These are phyloP conservation scores for Tipula helvola DNA, from an alignment of 2,888 invertebrate genomes.

Conservation along the genomic window DNA sequence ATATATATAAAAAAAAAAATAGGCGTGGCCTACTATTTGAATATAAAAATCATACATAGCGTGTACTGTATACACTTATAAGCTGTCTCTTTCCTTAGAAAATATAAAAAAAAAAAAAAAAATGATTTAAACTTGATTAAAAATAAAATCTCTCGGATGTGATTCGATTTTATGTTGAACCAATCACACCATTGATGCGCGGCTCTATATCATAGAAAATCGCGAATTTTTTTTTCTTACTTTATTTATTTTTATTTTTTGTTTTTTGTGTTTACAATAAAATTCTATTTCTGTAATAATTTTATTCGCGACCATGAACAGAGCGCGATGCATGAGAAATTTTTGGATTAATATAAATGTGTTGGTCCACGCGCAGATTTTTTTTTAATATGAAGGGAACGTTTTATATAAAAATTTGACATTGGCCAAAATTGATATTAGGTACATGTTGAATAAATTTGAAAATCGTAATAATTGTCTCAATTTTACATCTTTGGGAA, in stretches of 20 bases:
- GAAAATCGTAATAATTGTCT: too few species aligned
- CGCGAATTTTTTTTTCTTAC: not conserved
- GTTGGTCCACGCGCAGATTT: too few species aligned
- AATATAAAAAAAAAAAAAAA: not conserved
- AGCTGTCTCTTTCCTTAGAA: not conserved
- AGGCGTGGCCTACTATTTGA: not conserved
- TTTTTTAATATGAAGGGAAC: too few species aligned
- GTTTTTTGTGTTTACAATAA: not conserved
- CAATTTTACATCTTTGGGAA: too few species aligned
- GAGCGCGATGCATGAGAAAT: not conserved
- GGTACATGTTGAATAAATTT: too few species aligned
- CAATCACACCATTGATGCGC: slow-evolving; percentile 11
- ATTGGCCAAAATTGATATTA: too few species aligned
- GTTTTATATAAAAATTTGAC: too few species aligned
- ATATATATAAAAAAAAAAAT: not conserved
- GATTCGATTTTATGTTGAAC: slow-evolving; percentile 12
- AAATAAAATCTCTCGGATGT: slow-evolving; percentile 5
- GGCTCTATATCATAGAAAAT: not conserved
- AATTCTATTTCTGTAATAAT: not conserved
- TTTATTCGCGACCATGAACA: not conserved
- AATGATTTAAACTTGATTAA: not conserved
- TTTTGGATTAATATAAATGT: too few species aligned
- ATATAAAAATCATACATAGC: not conserved
- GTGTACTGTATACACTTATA: not conserved
- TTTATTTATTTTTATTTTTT: too few species aligned